Evolutionary conservation across 2,113 vertebrate genomes (phyloP).

Genomic region (Tapirus terrestris): DNA sequence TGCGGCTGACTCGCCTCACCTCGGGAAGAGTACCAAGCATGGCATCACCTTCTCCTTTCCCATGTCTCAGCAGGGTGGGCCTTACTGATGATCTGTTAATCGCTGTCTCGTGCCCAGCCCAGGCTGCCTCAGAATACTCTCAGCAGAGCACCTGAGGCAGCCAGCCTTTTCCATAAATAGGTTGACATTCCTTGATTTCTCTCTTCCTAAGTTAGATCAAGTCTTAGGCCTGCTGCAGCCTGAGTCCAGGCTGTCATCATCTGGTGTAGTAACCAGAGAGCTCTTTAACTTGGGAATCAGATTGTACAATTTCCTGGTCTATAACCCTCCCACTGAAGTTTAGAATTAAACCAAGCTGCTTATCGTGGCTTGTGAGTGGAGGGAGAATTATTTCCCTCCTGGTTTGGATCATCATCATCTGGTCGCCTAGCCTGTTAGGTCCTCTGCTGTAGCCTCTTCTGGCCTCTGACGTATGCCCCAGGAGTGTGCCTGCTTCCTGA

Average conservation of each 20-base stretch:
- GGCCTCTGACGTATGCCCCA: background rate
- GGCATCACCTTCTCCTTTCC: background rate
- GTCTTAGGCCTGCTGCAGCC: fast-evolving
- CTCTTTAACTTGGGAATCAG: fast-evolving
- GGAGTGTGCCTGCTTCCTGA: no score
- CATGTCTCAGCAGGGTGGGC: fast-evolving
- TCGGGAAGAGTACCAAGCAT: fast-evolving
- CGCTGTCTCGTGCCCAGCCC: no score
- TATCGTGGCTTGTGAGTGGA: fast-evolving
- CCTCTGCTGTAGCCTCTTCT: no score
- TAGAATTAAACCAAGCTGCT: fast-evolving
- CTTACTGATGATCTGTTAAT: fast-evolving
- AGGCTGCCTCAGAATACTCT: fast-evolving
- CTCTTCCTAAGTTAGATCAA: fast-evolving
- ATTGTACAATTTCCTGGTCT: fast-evolving
- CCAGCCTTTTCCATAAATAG: fast-evolving
- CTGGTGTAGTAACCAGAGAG: background rate
- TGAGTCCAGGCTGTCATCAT: background rate
- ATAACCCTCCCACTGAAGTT: fast-evolving
- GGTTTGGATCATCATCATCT: fast-evolving
- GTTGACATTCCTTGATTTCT: fast-evolving
- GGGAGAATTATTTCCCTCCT: background rate
- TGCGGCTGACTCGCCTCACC: background rate
- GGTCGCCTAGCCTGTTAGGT: fast-evolving
- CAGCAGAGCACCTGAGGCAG: background rate